Evolutionary conservation across 1,140 invertebrate species (phyloP), one percentile per base, ranked within the genome.

Genomic region (Aphidius gifuensis): DNA sequence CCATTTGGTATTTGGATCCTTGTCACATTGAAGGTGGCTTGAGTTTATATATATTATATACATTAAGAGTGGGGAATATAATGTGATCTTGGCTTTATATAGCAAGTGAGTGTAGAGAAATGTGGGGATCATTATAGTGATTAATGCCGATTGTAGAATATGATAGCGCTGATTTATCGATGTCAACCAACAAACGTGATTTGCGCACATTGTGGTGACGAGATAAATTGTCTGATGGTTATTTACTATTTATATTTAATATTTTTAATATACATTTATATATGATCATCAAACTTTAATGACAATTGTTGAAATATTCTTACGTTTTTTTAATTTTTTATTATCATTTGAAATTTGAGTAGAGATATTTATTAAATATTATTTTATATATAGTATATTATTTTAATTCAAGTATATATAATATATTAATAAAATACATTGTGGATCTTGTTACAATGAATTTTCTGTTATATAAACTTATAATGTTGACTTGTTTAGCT

Each of bases 141-240:
- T 80, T 79, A 80, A 80, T 80, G 78, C 73, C 71, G 78, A 79
- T 79, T 73, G 71, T 71, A 72, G 68, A 66, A 61, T 60, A 65
- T 68, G 77, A 79, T 79, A 79, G 67, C 71, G 73, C 69, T 79
- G 78, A 79, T 80, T 79, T 79, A 80, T 80, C 74, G 76, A 74
- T 79, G 77, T 80, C 77, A 71, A 74, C 70, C 68, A 65, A 71
- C 9, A 32, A 70, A 72, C 69, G 71, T 58, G 62, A 45, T 38
- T 53, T 43, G 38, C 40, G 6, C 46, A 32, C 47, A 9, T 40
- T 42, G n/a, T 16, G 54, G 70, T 76, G 74, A 78, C 70, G 74
- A 78, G 76, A 77, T 78, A 77, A 79, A 79, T 80, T 71, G 71
- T 68, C 64, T 6, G 21, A 51, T 57, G 38, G 43, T 44, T 59